A percentile compares a stretch with the other conserved stretches of the same genome.
These are phyloP conservation scores for Triops longicaudatus DNA, from an alignment of 1,140 invertebrate genomes.

Conservation along the genomic window DNA sequence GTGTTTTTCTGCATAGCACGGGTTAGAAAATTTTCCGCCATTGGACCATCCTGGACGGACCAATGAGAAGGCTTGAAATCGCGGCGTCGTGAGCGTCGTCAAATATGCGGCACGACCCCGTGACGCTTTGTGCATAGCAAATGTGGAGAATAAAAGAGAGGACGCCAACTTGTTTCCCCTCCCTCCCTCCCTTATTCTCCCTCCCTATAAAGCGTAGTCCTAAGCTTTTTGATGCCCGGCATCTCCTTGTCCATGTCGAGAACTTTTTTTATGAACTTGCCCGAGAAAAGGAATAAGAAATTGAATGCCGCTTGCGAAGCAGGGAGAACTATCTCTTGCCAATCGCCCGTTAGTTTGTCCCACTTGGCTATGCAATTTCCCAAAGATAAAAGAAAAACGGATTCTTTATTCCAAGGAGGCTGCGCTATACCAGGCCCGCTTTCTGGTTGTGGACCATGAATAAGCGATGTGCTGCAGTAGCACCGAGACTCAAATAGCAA, in stretches of 20 bases:
- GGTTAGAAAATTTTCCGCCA: neutral
- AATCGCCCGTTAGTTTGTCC: neutral
- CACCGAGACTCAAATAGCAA: neutral
- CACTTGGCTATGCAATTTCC: neutral
- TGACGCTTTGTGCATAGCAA: conserved; percentile 11
- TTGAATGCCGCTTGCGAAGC: neutral
- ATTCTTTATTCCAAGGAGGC: neutral
- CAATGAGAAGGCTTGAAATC: conserved; percentile 1
- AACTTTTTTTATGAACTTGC: conserved; percentile 1
- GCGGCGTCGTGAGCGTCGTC: conserved; percentile 9
- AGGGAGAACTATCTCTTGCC: neutral
- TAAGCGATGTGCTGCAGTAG: neutral
- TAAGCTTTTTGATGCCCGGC: neutral
- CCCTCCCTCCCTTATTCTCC: too few species aligned
- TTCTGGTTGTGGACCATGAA: neutral
- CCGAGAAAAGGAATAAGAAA: neutral
- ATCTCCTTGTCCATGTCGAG: neutral
- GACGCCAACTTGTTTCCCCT: neutral
- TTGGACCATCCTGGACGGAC: neutral
- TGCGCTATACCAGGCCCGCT: neutral
- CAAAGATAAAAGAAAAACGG: neutral
- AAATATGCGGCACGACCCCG: conserved; percentile 4
- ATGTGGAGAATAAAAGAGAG: neutral
- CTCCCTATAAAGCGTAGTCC: too few species aligned
- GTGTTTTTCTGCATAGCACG: neutral